phyloP scores from a whole-genome alignment of 2,113 vertebrate genomes.

The Typhlomys cinereus region DNA sequence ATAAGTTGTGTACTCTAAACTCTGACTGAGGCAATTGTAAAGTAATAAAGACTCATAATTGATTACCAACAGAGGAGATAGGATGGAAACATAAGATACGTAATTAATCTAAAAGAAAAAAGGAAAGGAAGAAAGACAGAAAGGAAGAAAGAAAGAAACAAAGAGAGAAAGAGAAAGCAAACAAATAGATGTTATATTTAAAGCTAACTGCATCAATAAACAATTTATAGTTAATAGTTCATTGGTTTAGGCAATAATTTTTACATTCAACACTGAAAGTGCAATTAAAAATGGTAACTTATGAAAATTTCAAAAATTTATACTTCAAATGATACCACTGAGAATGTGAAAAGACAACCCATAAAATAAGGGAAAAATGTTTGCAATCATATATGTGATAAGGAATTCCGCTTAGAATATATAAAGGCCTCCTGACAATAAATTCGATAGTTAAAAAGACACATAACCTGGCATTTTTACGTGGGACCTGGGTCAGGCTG shows the following conservation, averaged over 20 bases:
- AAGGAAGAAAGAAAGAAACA: background rate
- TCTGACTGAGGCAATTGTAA: background rate
- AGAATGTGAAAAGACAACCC: background rate
- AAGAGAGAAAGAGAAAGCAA: background rate
- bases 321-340: background rate
- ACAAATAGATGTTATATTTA: background rate
- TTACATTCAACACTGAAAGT: background rate
- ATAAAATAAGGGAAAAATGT: background rate
- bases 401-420: background rate
- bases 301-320: background rate
- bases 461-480: no score
- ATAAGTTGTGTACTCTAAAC: constrained; percentile 15
- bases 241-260: background rate
- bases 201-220: background rate
- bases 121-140: background rate
- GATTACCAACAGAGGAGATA: background rate
- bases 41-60: background rate
- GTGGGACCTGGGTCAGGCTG: no score
- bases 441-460: background rate
- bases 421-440: background rate
- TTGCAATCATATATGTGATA: background rate
- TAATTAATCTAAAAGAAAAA: background rate
- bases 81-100: background rate
- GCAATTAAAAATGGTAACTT: background rate
- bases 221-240: background rate